Conservation (phyloP, 2,888 invertebrate genomes). For the Leptogaster cylindrica region DNA sequence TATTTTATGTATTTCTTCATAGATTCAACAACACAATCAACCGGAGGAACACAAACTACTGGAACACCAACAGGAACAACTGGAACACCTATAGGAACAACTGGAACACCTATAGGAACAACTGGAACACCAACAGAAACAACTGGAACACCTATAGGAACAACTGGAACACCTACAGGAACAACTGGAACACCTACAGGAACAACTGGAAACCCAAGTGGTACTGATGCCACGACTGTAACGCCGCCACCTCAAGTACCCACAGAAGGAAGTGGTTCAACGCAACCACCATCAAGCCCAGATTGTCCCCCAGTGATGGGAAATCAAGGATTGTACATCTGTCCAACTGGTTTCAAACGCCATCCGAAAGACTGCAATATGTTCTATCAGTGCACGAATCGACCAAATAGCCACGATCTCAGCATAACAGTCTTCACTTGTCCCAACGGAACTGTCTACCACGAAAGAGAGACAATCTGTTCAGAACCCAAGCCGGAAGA, state of each 20-base stretch:
- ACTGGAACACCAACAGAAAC: constrained; percentile 47
- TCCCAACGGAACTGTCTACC: constrained; percentile 78
- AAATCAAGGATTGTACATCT: constrained; percentile 75
- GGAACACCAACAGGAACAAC: constrained; percentile 51
- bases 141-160: not conserved
- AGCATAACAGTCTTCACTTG: constrained; percentile 78
- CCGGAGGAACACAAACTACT: constrained; percentile 54
- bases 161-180: constrained; percentile 15
- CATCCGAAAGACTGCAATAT: constrained; percentile 84
- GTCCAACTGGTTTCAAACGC: constrained; percentile 81
- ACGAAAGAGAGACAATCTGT: constrained; percentile 75
- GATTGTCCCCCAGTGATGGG: constrained; percentile 59
- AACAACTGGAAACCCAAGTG: not conserved
- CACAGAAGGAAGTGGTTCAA: constrained; percentile 18
- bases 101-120: too few relatives aligned
- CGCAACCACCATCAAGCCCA: constrained; percentile 43
- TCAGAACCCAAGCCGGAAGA: constrained; percentile 67
- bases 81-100: too few relatives aligned
- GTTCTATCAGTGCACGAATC: constrained; percentile 82
- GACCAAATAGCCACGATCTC: constrained; percentile 70
- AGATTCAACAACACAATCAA: constrained; percentile 50
- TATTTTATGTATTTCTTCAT: not conserved
- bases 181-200: constrained; percentile 36
- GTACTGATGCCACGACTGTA: not conserved
- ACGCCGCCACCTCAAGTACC: constrained; percentile 38